Evolutionary conservation across 2,797 vertebrate genomes (phyloP).

Genomic region (Potorous gilbertii): DNA sequence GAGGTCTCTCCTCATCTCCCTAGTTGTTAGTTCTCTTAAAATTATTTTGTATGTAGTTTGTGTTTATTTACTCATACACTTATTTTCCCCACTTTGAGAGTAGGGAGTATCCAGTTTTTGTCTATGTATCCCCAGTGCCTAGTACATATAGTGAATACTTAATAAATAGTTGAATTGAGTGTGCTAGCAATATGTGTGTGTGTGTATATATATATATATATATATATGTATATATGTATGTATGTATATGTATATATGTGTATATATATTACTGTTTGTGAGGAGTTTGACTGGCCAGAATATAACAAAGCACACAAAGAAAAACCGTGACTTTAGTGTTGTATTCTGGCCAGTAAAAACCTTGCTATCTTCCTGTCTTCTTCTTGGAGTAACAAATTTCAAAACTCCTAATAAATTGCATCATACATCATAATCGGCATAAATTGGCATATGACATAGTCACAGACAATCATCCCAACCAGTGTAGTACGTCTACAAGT

Average conservation of each 20-base stretch:
- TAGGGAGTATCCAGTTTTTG: neutral
- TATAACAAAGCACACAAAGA: neutral
- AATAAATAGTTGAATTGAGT: neutral
- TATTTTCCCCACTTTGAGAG: neutral
- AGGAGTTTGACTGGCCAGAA: neutral
- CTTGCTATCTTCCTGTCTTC: neutral
- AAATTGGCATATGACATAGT: neutral
- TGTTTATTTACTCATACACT: neutral
- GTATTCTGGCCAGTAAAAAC: neutral
- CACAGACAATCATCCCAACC: neutral
- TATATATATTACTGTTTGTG: too few species aligned
- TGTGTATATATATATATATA: too few species aligned
- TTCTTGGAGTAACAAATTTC: neutral
- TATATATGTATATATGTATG: too few species aligned
- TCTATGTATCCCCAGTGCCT: neutral
- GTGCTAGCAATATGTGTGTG: neutral
- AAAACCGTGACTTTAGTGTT: neutral
- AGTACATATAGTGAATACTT: neutral
- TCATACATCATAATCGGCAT: neutral
- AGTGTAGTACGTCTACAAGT: neutral
- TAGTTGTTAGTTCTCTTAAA: neutral
- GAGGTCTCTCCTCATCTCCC: neutral
- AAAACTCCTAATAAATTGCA: neutral
- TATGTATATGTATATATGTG: too few species aligned
- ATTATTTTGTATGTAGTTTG: neutral